These are phyloP conservation scores for Phylloscopus collybita DNA, from an alignment of 2,797 vertebrate species.

Conservation along the genomic window DNA sequence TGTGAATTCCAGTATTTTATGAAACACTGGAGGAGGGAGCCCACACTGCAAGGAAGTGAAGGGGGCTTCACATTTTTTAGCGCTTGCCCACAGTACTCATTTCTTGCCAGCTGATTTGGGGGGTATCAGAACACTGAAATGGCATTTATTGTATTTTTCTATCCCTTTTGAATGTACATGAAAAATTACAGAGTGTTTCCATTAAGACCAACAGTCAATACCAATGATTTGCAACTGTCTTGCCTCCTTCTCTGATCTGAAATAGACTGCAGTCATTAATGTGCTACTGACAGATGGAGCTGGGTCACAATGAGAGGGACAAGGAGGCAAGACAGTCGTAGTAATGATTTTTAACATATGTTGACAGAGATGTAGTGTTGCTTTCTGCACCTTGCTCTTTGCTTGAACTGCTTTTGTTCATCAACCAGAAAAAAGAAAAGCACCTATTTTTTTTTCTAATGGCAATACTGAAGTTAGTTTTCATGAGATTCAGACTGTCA, in stretches of 20 bases:
- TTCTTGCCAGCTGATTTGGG: not conserved
- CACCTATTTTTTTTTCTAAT: not conserved
- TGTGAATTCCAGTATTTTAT: not conserved
- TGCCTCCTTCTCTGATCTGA: not conserved
- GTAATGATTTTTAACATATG: not conserved
- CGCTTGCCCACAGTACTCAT: not conserved
- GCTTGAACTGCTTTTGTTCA: not conserved
- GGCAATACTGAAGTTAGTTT: not conserved
- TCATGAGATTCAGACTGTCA: not conserved
- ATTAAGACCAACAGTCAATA: not conserved
- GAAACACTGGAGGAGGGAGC: not conserved
- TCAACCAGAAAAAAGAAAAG: not conserved
- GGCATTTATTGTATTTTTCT: not conserved
- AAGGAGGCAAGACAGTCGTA: not conserved
- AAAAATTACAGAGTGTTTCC: not conserved
- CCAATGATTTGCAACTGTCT: not conserved
- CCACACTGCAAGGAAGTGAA: not conserved
- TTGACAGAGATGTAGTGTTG: not conserved
- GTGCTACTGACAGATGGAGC: not conserved
- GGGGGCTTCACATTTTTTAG: not conserved
- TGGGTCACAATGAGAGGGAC: not conserved
- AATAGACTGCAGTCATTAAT: constrained; percentile 1
- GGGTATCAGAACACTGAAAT: not conserved
- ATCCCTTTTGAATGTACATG: not conserved
- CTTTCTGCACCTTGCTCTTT: not conserved